Evolutionary conservation across 2,888 invertebrate genomes (phyloP), one percentile per base, ranked within the genome.

Genomic region (Spicauda simplicius): DNA sequence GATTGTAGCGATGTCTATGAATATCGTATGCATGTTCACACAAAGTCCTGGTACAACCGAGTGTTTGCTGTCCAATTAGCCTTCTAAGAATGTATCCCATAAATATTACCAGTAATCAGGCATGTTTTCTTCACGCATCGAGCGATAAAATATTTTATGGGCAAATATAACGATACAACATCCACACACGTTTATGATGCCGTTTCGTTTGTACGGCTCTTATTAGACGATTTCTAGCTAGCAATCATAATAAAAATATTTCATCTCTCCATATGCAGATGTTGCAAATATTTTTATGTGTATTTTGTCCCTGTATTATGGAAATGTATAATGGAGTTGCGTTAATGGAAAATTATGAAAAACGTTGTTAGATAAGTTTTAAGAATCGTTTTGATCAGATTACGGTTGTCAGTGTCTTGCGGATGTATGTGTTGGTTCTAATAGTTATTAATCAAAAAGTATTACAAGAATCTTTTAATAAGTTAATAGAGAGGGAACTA

Each of bases 101-200:
- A 52, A 62, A 54, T 54, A 20, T 54, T 11, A 14, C 12, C 5
- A 45, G n/a, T 45, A 62, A 62, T 53, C 53, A 54, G 11, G 41
- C 50, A 25, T 45, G 54, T 62, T 62, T 62, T 62, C 37, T 37
- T 52, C 14, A 53, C 62, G 41, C n/a, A 54, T 62, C 25, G 62
- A 25, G 19, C 25, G n/a, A 41, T 45, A 62, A 62, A 62, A 62
- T 62, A 54, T 63, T 60, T 62, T 62, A 62, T 62, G 62, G 20
- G 45, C 45, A 45, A 54, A 55, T 55, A 55, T 62, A 55, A 18
- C 54, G 55, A 55, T 55, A 19, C 25, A 14, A 55, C 25, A 45
- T 62, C 54, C 25, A 45, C 25, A 45, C 25, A 55, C 25, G 25
- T 55, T 55, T 62, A 62, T 30, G 45, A 55, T 55, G 37, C 37